Conservation (phyloP, 2,113 vertebrate genomes). For the Cnemophilus loriae region DNA sequence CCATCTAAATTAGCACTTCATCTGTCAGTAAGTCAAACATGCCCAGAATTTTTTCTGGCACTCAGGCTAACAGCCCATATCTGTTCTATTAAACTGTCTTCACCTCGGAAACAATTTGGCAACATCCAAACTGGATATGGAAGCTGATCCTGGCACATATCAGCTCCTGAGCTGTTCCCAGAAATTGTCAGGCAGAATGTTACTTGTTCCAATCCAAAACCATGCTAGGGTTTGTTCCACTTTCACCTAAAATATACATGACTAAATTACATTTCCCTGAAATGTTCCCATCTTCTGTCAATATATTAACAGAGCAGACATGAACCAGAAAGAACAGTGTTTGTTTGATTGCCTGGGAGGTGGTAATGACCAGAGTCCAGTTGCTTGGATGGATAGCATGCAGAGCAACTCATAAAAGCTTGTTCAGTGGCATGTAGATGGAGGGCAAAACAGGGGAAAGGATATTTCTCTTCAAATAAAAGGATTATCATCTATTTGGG, state of each 20-base stretch:
- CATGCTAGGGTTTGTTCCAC: not conserved
- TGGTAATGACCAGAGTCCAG: not conserved
- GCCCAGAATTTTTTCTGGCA: not conserved
- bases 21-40: not conserved
- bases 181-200: not conserved
- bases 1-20: not conserved
- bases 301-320: not conserved
- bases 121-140: not conserved
- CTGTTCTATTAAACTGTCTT: not conserved
- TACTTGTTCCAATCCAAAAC: not conserved
- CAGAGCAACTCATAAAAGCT: not conserved
- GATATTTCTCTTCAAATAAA: not conserved
- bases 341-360: not conserved
- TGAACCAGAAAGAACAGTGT: accelerated
- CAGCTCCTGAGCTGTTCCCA: not conserved
- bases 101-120: not conserved
- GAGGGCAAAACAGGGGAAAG: not conserved
- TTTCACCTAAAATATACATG: not conserved
- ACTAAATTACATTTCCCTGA: not conserved
- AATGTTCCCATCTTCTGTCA: not conserved
- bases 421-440: not conserved
- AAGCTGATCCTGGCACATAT: not conserved
- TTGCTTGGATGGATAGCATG: not conserved
- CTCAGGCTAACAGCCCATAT: not conserved
- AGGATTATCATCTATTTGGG: not conserved